Evolutionary conservation across 1,140 invertebrate species (phyloP), one percentile per base, ranked within the genome.

Genomic region (Caerostris extrusa): DNA sequence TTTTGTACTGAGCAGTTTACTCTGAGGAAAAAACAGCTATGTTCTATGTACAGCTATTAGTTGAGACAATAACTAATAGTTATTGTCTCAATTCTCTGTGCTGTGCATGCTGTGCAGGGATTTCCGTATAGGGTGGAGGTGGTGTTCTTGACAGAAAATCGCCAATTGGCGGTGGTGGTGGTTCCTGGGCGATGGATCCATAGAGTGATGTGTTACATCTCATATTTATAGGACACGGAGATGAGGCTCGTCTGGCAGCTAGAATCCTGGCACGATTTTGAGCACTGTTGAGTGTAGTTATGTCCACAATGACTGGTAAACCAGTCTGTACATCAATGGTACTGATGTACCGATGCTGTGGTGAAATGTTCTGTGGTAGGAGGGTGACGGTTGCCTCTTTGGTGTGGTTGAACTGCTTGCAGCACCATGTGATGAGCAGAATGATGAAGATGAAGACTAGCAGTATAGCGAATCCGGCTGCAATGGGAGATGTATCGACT

Each of bases 281-380:
- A 34, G 57, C 4, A 17, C n/a, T 60, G 19, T n/a, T 53, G 4
- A 90, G 12, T 1, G 64, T 53, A 3, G 50, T 53, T 14, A 90
- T 56, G 55, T 90, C 64, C 50, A 92, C 58, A 5, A 85, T 61
- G 3, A 92, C 90, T 34, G 90, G 90, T 34, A 92, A 2, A 53
- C 90, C 90, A 85, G 90, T 92, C 10, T 92, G 90, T n/a, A 92
- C 90, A 14, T 92, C 90, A 5, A 92, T 85, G 34, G 82, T 85
- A 7, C 60, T 85, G 17, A 83, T 56, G 81, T 92, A 85, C 50
- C 90, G 60, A 7, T n/a, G n/a, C 2, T 69, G 34, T 3, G 50
- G 64, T 3, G 60, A 8, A 6, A n/a, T 10, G 10, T 14, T 56
- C 5, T 17, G 17, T 34, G 55, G 90, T 6, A 91, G 4, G 50